Conservation (phyloP, 35 echinoderm and acorn worm species). For the Diadema setosum region DNA sequence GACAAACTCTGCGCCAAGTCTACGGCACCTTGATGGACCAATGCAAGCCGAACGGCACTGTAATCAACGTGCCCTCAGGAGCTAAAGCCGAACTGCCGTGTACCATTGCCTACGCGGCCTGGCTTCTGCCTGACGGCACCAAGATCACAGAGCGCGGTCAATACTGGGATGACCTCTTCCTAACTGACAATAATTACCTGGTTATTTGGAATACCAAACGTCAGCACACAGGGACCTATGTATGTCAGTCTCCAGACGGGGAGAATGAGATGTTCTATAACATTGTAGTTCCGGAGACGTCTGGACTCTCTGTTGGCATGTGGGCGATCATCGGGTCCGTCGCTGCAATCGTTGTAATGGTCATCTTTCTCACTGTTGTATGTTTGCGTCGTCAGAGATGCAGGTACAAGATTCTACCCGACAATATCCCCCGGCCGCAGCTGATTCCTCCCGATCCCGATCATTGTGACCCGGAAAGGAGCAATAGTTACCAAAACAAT, state of each 20-base stretch:
- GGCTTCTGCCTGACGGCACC: neutral
- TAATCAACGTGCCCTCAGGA: neutral
- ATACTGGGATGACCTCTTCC: neutral
- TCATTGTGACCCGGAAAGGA: no score
- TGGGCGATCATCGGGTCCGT: no score
- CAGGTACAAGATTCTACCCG: no score
- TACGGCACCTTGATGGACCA: neutral
- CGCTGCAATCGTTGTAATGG: no score
- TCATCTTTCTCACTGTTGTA: no score
- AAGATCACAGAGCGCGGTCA: neutral
- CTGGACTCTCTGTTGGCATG: no score
- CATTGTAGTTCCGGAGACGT: no score
- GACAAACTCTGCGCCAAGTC: neutral
- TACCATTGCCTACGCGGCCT: neutral
- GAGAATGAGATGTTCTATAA: neutral
- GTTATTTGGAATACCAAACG: neutral
- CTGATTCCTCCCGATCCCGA: no score
- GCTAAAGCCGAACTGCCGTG: neutral
- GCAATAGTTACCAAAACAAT: no score
- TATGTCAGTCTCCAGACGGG: neutral
- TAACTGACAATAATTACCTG: neutral
- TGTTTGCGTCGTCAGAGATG: no score
- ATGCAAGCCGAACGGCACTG: neutral
- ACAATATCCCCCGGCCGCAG: no score
- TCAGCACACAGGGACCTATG: neutral